These are phyloP conservation scores for Paelopatides confundens DNA, from an alignment of 53 echinoderm and acorn worm genomes.

Conservation along the genomic window DNA sequence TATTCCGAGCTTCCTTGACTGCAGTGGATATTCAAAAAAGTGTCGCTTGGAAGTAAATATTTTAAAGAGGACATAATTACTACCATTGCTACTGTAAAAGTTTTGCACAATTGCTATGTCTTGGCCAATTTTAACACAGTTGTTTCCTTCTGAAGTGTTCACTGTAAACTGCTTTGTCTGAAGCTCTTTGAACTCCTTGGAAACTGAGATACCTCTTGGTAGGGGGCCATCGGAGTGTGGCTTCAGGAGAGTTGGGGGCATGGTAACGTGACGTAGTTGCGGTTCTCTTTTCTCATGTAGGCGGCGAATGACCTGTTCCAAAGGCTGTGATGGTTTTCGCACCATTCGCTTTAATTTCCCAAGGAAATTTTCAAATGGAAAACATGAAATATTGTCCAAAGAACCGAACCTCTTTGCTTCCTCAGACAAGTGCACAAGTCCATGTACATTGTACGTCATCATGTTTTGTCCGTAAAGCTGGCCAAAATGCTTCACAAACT, in stretches of 20 bases:
- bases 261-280: background rate
- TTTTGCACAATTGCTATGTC: background rate
- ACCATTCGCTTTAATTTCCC: conserved; percentile 39
- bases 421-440: background rate
- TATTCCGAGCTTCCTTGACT: too few relatives aligned
- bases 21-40: too few relatives aligned
- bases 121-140: conserved; percentile 3
- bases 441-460: conserved; percentile 46
- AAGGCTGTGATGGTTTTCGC: conserved; percentile 29
- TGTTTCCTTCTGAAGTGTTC: background rate
- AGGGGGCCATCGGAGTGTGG: background rate
- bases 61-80: background rate
- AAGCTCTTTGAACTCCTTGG: background rate
- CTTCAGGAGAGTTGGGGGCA: background rate
- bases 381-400: conserved; percentile 52
- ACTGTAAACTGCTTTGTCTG: background rate
- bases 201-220: background rate
- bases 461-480: conserved; percentile 59
- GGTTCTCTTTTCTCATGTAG: background rate
- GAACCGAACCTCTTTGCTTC: conserved; percentile 14
- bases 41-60: too few relatives aligned
- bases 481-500: conserved; percentile 62
- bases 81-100: background rate
- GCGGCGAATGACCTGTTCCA: conserved; percentile 15
- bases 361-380: conserved; percentile 51